Conservation (phyloP, 1,140 invertebrate genomes). For the Brachionus koreanus region DNA sequence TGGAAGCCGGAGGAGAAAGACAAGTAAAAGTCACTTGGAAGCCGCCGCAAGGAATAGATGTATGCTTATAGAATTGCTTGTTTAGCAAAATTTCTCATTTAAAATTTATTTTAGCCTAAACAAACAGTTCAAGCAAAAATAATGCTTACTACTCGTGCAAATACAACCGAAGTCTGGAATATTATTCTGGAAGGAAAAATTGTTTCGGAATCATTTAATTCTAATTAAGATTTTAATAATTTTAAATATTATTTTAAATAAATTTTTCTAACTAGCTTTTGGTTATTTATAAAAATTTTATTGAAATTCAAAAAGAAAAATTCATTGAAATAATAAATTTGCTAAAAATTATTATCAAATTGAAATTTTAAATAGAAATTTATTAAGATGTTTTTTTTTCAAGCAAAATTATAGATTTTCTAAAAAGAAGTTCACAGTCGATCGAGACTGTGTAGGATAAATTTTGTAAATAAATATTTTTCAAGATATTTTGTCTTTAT, state of each 20-base stretch:
- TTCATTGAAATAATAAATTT: no score
- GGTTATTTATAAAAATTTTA: no score
- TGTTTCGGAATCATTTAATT: slow-evolving; percentile 29
- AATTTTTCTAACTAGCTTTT: background rate
- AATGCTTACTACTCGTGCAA: slow-evolving; percentile 15
- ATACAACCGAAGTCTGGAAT: slow-evolving; percentile 33
- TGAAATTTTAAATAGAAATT: no score
- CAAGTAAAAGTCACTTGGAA: slow-evolving; percentile 55
- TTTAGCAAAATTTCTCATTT: background rate
- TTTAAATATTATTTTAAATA: background rate
- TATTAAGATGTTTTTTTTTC: no score
- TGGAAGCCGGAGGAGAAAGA: slow-evolving; percentile 56
- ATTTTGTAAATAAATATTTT: no score
- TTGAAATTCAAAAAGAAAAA: no score
- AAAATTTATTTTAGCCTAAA: background rate
- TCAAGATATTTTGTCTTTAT: no score
- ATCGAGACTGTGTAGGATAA: no score
- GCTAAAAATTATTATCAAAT: no score
- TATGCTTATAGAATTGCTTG: slow-evolving; percentile 47
- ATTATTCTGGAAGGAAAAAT: slow-evolving; percentile 36
- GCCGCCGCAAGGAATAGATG: slow-evolving; percentile 53
- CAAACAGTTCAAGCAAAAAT: slow-evolving; percentile 1
- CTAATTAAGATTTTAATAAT: background rate
- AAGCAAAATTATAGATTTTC: no score
- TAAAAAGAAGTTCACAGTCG: no score